A percentile compares a stretch with the other conserved stretches of the same genome.
Conservation (phyloP, 2,888 invertebrate species). For the Neuroscelio doddi region DNA sequence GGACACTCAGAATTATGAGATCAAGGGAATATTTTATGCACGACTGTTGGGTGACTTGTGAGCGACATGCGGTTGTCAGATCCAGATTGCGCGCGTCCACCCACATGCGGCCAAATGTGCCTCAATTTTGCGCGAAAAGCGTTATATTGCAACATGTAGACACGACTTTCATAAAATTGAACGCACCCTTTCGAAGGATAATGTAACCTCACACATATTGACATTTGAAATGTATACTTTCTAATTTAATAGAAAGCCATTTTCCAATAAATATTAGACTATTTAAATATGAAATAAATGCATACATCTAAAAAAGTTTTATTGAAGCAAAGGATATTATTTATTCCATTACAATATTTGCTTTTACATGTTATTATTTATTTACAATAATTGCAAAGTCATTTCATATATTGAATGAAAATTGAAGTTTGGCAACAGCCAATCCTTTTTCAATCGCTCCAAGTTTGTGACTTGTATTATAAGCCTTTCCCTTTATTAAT, state of each 20-base stretch:
- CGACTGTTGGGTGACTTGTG: slow-evolving; percentile 34
- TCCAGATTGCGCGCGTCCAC: slow-evolving; percentile 66
- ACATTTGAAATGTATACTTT: no score
- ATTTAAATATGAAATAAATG: no score
- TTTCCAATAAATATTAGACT: no score
- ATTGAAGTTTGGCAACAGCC: slow-evolving; percentile 11
- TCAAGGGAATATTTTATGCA: slow-evolving; percentile 28
- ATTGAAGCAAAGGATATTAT: no score
- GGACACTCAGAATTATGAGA: slow-evolving; percentile 28
- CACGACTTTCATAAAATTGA: slow-evolving; percentile 29
- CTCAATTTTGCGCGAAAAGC: slow-evolving; percentile 48
- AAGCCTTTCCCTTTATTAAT: slow-evolving; percentile 54
- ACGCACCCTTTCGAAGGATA: slow-evolving; percentile 19
- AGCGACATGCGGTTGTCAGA: slow-evolving; percentile 55
- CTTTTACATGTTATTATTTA: no score
- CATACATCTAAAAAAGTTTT: no score
- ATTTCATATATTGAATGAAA: no score
- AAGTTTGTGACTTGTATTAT: slow-evolving; percentile 27
- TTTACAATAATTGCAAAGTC: no score
- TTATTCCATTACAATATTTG: no score
- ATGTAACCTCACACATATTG: background rate
- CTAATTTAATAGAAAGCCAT: no score
- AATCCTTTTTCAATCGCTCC: slow-evolving; percentile 18
- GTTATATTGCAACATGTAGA: slow-evolving; percentile 26
- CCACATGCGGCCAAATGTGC: slow-evolving; percentile 59